These are phyloP conservation scores for Propithecus coquereli DNA, from an alignment of 2,113 vertebrate genomes.

Conservation along the genomic window DNA sequence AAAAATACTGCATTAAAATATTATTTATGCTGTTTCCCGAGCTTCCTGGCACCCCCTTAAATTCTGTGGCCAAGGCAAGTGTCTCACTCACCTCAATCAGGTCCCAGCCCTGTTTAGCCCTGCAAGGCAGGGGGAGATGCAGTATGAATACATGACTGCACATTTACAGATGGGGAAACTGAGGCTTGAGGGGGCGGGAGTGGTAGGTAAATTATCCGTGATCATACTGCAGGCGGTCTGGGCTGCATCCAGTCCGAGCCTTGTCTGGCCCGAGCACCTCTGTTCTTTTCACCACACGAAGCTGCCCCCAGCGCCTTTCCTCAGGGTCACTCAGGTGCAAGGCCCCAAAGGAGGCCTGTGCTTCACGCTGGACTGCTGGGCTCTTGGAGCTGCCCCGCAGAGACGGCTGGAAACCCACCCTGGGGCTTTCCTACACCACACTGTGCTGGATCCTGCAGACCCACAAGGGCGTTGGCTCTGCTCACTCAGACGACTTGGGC, in stretches of 20 bases:
- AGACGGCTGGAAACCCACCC: background rate
- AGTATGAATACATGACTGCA: background rate
- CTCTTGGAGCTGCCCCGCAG: background rate
- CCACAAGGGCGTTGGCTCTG: background rate
- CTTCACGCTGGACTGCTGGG: background rate
- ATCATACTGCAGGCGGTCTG: background rate
- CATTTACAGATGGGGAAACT: background rate
- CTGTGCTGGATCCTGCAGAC: background rate
- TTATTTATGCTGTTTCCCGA: background rate
- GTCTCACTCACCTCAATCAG: background rate
- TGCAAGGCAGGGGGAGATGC: background rate
- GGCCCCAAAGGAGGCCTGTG: background rate
- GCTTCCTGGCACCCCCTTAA: background rate
- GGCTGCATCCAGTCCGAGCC: background rate
- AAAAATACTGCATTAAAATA: background rate
- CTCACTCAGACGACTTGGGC: background rate
- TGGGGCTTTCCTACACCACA: rapidly evolving
- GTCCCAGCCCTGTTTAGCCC: background rate
- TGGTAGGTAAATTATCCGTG: background rate
- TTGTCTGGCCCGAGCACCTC: background rate
- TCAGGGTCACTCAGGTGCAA: rapidly evolving
- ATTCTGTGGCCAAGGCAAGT: background rate
- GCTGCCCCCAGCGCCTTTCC: background rate
- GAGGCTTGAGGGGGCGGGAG: background rate
- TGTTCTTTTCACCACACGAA: background rate